Conservation (phyloP, 1,140 invertebrate genomes). For the Antheraea pernyi region DNA sequence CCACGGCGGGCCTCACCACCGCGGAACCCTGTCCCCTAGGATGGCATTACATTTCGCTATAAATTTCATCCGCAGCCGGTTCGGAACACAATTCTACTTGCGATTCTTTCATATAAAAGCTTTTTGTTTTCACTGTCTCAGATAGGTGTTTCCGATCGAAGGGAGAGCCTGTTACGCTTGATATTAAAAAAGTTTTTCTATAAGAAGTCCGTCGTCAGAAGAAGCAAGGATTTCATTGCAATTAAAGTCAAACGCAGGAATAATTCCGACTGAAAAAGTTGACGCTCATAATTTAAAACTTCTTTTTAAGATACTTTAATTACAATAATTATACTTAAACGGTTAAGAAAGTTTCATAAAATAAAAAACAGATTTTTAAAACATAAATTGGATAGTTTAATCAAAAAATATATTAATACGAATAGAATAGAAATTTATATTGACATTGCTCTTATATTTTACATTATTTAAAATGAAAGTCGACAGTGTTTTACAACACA, state of each 20-base stretch:
- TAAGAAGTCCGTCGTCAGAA: constrained; percentile 43
- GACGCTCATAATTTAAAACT: not conserved
- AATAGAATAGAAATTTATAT: too few relatives aligned
- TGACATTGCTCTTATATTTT: too few relatives aligned
- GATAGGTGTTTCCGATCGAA: constrained; percentile 58
- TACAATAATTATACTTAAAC: too few relatives aligned
- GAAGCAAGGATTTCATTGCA: constrained; percentile 56
- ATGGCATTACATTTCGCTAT: constrained; percentile 45
- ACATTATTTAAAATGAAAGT: too few relatives aligned
- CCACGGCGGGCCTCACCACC: not conserved
- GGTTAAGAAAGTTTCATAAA: too few relatives aligned
- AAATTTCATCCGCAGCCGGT: constrained; percentile 39
- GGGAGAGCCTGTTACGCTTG: constrained; percentile 56
- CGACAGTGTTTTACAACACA: too few relatives aligned
- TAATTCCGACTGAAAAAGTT: not conserved
- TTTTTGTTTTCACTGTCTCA: constrained; percentile 51
- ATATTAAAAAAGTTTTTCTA: constrained; percentile 75
- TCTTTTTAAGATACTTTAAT: not conserved
- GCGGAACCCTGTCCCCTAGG: constrained; percentile 26
- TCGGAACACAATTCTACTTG: constrained; percentile 35
- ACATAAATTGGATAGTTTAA: too few relatives aligned
- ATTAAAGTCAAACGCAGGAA: constrained; percentile 44
- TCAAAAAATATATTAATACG: too few relatives aligned
- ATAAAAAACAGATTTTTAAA: too few relatives aligned
- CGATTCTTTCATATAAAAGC: constrained; percentile 50